Percentiles rank a stretch among this genome's conserved stretches.
phyloP scores from a whole-genome alignment of 2,888 invertebrate species.

The Selenia dentaria region DNA sequence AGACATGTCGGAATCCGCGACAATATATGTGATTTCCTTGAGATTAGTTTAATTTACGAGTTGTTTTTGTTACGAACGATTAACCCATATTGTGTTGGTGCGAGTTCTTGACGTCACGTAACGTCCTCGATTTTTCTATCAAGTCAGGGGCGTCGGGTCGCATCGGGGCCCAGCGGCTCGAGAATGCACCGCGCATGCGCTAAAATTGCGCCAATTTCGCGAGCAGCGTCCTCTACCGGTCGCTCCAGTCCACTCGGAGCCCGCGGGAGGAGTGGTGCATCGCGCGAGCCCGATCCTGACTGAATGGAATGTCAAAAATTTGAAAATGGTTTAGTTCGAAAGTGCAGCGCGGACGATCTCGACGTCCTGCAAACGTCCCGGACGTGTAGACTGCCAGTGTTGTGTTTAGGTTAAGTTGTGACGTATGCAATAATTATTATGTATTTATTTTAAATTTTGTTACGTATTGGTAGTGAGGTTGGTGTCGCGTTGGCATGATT shows the following conservation, averaged over 20 bases:
- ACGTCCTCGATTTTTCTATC: slow-evolving; percentile 82
- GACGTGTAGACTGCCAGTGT: slow-evolving; percentile 47
- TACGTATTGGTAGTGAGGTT: slow-evolving; percentile 43
- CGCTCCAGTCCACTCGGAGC: slow-evolving; percentile 66
- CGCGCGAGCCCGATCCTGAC: slow-evolving; percentile 54
- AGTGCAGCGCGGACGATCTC: slow-evolving; percentile 50
- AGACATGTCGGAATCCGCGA: no score
- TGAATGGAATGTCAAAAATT: slow-evolving; percentile 68
- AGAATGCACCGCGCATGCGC: slow-evolving; percentile 74
- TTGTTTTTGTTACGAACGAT: slow-evolving; percentile 74
- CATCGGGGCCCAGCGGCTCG: slow-evolving; percentile 72
- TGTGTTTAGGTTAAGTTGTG: slow-evolving; percentile 55
- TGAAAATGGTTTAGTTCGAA: slow-evolving; percentile 72
- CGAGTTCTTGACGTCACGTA: slow-evolving; percentile 77
- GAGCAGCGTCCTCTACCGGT: slow-evolving; percentile 76
- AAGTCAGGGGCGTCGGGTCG: slow-evolving; percentile 75
- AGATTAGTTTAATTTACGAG: no score
- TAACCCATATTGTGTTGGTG: slow-evolving; percentile 71
- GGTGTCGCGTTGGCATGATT: slow-evolving; percentile 50
- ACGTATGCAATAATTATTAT: slow-evolving; percentile 31
- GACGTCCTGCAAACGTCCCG: slow-evolving; percentile 39
- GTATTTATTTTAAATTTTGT: slow-evolving; percentile 24
- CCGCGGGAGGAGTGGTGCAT: slow-evolving; percentile 71
- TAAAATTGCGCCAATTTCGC: slow-evolving; percentile 81
- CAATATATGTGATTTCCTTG: no score